A percentile compares a stretch with the other conserved stretches of the same genome.
Evolutionary conservation across 2,113 vertebrate genomes (phyloP).

Genomic region (Leucopternis melanops): DNA sequence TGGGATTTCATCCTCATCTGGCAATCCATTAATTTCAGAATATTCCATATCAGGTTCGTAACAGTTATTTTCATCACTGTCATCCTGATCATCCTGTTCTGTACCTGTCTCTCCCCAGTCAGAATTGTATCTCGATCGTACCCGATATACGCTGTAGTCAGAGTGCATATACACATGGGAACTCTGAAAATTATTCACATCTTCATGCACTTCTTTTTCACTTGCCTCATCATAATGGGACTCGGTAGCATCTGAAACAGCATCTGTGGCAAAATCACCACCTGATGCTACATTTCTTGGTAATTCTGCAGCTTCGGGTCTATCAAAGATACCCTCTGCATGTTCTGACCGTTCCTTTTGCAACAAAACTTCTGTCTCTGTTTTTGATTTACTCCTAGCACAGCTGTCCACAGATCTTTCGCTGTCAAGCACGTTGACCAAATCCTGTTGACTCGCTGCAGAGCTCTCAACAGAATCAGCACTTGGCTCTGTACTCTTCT

Average conservation of each 20-base stretch:
- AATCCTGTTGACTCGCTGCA: conserved; percentile 7
- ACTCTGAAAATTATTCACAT: conserved; percentile 56
- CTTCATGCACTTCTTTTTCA: conserved; percentile 58
- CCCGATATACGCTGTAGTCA: conserved; percentile 86
- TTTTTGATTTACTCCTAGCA: conserved; percentile 37
- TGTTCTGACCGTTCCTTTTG: conserved; percentile 37
- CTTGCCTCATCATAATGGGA: conserved; percentile 49
- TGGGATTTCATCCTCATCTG: conserved; percentile 88
- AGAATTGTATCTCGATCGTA: conserved; percentile 78
- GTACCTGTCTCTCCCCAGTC: conserved; percentile 93
- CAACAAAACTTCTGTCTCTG: not conserved
- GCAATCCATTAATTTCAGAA: conserved; percentile 87
- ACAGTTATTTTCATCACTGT: conserved; percentile 84
- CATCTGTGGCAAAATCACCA: conserved; percentile 24
- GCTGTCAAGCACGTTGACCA: not conserved
- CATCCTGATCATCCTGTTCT: conserved; percentile 87
- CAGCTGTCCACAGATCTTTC: not conserved
- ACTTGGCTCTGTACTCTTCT: conserved; percentile 30
- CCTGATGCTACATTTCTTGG: conserved; percentile 10
- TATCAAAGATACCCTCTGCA: not conserved
- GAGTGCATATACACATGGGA: conserved; percentile 74
- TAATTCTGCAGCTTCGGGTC: conserved; percentile 22
- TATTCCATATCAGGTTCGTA: conserved; percentile 88
- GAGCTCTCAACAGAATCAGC: not conserved
- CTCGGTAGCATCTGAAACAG: conserved; percentile 28